phyloP scores from a whole-genome alignment of 2,888 invertebrate species.

The Catonia carolina region DNA sequence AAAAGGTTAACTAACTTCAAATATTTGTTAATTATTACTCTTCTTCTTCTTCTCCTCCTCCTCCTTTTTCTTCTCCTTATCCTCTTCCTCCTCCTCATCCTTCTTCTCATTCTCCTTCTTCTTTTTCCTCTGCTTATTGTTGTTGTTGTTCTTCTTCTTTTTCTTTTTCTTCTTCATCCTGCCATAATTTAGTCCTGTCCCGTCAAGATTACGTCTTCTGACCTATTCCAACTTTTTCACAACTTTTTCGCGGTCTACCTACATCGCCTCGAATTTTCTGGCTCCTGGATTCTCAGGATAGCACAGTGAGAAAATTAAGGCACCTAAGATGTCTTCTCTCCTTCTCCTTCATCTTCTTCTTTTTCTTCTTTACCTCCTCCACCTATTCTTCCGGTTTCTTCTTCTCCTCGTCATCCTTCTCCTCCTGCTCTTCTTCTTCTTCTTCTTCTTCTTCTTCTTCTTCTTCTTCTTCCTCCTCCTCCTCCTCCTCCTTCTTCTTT shows the following conservation, averaged over 20 bases:
- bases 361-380: constrained; percentile 7
- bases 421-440: constrained; percentile 2
- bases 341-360: constrained; percentile 7
- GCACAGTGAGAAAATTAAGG: no score
- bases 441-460: not conserved
- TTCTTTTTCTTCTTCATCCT: not conserved
- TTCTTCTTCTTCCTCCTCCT: not conserved
- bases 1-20: no score
- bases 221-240: no score
- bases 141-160: not conserved
- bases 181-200: no score
- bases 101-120: not conserved
- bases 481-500: not conserved
- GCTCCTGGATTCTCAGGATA: no score
- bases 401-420: constrained; percentile 6
- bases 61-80: not conserved
- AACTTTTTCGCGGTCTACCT: no score
- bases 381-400: no score
- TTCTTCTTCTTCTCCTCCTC: not conserved
- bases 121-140: constrained; percentile 8
- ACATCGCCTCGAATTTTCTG: no score
- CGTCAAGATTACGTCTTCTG: no score
- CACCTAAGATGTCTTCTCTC: no score
- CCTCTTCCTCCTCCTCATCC: not conserved
- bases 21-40: no score